phyloP scores from a whole-genome alignment of 2,888 invertebrate species.

The Archips crataeganus region DNA sequence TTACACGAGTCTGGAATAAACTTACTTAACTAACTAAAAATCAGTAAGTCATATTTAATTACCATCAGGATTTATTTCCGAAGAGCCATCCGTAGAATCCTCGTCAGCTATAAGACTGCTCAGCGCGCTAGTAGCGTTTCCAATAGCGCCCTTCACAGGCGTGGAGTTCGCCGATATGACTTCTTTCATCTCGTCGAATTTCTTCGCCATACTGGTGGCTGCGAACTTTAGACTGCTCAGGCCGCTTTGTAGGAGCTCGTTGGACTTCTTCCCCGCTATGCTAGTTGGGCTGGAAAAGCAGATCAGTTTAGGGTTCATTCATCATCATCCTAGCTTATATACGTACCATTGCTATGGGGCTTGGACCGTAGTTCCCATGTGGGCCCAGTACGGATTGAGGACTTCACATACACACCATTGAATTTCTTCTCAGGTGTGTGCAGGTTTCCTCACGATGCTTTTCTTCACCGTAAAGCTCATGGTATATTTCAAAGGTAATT shows the following conservation, averaged over 20 bases:
- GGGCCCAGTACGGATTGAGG: no score
- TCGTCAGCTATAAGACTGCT: conserved; percentile 74
- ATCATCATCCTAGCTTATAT: no score
- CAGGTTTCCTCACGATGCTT: no score
- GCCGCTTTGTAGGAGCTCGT: conserved; percentile 94
- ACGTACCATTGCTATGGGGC: no score
- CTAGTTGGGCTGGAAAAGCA: conserved; percentile 89
- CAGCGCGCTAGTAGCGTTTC: conserved; percentile 76
- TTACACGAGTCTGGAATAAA: no score
- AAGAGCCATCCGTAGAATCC: conserved; percentile 77
- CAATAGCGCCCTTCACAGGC: conserved; percentile 89
- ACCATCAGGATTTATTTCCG: conserved; percentile 83
- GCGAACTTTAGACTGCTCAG: conserved; percentile 94
- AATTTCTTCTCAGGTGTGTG: no score
- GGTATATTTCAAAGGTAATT: no score
- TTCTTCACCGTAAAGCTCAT: no score
- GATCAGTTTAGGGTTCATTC: no score
- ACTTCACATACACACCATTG: no score
- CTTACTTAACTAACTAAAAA: no score
- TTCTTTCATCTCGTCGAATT: conserved; percentile 96
- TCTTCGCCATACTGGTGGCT: conserved; percentile 94
- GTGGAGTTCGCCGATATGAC: conserved; percentile 95
- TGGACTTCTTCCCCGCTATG: conserved; percentile 94
- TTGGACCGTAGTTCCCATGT: no score
- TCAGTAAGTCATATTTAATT: conserved; percentile 14